Conservation (phyloP, 1,140 invertebrate species). For the Drosophila varians region DNA sequence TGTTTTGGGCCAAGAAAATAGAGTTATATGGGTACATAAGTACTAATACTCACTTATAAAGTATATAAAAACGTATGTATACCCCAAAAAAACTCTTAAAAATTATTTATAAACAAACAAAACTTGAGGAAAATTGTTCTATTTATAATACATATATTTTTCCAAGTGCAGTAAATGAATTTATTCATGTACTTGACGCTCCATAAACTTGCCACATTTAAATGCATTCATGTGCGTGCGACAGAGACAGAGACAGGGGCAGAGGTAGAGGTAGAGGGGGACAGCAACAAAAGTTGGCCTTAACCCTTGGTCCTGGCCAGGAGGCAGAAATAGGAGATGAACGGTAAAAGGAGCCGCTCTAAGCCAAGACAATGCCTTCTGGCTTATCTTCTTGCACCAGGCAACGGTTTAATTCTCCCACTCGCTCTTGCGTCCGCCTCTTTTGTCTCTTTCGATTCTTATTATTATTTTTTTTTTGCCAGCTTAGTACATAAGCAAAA, state of each 20-base stretch:
- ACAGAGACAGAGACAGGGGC: too few relatives aligned
- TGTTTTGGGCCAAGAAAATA: slow-evolving; percentile 13
- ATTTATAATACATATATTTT: too few relatives aligned
- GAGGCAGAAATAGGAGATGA: neutral
- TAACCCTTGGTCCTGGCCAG: slow-evolving; percentile 17
- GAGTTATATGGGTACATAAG: neutral
- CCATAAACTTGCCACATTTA: slow-evolving; percentile 31
- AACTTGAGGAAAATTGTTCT: too few relatives aligned
- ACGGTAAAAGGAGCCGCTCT: slow-evolving; percentile 1
- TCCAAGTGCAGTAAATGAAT: slow-evolving; percentile 7
- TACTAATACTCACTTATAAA: too few relatives aligned
- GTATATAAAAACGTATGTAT: slow-evolving; percentile 8
- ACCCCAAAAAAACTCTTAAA: slow-evolving; percentile 2
- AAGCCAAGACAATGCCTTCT: slow-evolving; percentile 43
- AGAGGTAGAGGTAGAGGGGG: neutral
- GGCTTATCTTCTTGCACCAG: slow-evolving; percentile 40
- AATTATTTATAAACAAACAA: too few relatives aligned
- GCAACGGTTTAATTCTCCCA: slow-evolving; percentile 9
- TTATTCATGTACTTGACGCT: slow-evolving; percentile 36
- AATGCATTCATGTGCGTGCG: slow-evolving; percentile 18
- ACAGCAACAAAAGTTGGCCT: slow-evolving; percentile 19
- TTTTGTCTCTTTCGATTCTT: neutral
- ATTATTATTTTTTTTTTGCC: slow-evolving; percentile 2
- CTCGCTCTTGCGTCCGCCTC: slow-evolving; percentile 9
- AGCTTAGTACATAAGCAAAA: neutral